phyloP scores from a whole-genome alignment of 2,113 vertebrate species.

The Trichechus manatus region DNA sequence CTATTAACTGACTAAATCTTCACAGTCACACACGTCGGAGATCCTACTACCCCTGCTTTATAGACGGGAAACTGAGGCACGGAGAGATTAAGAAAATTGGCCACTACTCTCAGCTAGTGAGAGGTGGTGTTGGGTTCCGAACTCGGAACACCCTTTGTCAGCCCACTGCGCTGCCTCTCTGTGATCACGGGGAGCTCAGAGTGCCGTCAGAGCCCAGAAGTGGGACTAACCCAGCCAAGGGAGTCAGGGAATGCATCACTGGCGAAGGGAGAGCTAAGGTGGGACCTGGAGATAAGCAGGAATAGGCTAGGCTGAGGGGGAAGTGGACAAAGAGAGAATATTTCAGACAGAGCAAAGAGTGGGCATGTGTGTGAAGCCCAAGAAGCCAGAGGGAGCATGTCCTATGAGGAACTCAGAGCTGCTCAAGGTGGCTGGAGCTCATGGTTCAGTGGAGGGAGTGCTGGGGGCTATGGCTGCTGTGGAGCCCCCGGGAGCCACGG shows the following conservation, averaged over 20 bases:
- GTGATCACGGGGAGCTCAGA: no score
- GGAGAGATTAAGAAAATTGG: background rate
- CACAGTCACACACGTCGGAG: background rate
- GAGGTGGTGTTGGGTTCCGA: background rate
- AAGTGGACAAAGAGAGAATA: background rate
- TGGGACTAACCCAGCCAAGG: background rate
- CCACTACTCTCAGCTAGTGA: background rate
- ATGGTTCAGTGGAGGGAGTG: accelerated
- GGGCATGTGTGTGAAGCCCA: accelerated
- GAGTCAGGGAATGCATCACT: background rate
- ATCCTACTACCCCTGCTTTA: background rate
- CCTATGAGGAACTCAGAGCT: background rate
- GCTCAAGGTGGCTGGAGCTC: background rate
- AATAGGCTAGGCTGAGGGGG: background rate
- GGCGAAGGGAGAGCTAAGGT: background rate
- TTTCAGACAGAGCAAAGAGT: background rate
- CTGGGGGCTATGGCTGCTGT: no score
- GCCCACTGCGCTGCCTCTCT: accelerated
- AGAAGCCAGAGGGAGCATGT: background rate
- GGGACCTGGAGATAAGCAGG: background rate
- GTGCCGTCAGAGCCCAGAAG: background rate
- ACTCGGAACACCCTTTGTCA: accelerated
- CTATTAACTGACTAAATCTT: background rate
- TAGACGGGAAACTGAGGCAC: no score
- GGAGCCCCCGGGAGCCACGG: no score